Percentiles rank a stretch among this genome's conserved stretches.
These are phyloP conservation scores for Ictidomys tridecemlineatus DNA, from an alignment of 2,113 vertebrate genomes.

Conservation along the genomic window DNA sequence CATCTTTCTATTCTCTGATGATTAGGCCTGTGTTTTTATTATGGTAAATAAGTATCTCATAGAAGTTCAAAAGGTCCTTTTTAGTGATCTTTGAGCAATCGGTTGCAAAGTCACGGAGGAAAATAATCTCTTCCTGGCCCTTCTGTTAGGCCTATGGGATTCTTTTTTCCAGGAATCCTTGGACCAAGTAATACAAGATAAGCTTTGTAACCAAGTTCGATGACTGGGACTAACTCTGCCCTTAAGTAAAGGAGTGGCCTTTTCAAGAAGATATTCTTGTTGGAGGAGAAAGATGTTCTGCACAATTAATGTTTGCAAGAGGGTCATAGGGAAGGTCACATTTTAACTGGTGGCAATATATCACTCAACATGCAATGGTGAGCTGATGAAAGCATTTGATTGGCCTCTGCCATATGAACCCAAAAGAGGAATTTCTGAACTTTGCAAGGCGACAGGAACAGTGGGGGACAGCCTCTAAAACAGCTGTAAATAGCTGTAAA, in stretches of 20 bases:
- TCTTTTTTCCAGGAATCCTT: slow-evolving; percentile 65
- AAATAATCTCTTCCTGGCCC: slow-evolving; percentile 62
- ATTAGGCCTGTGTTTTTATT: slow-evolving; percentile 73
- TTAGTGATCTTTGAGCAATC: slow-evolving; percentile 44
- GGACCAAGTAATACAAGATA: slow-evolving; percentile 66
- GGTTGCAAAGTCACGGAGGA: slow-evolving; percentile 13
- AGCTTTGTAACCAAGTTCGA: slow-evolving; percentile 61
- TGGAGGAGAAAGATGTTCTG: slow-evolving; percentile 81
- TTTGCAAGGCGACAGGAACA: slow-evolving; percentile 56
- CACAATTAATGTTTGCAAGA: slow-evolving; percentile 85
- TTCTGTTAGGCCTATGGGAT: slow-evolving; percentile 47
- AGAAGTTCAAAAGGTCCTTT: slow-evolving; percentile 57
- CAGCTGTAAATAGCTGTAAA: slow-evolving; percentile 61
- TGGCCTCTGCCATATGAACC: slow-evolving; percentile 59
- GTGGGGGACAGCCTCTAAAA: slow-evolving; percentile 64
- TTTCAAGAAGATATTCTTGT: slow-evolving; percentile 67
- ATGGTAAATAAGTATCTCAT: slow-evolving; percentile 71
- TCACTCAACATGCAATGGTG: slow-evolving; percentile 75
- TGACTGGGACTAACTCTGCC: slow-evolving; percentile 59
- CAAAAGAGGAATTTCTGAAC: slow-evolving; percentile 70
- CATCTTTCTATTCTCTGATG: slow-evolving; percentile 55
- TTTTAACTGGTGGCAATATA: slow-evolving; percentile 77
- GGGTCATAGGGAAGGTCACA: slow-evolving; percentile 78
- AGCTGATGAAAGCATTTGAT: slow-evolving; percentile 79
- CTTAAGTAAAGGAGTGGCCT: slow-evolving; percentile 45